Evolutionary conservation across 64 coral and sea anemone species (phyloP).

Genomic region (Trachythela sp.): DNA sequence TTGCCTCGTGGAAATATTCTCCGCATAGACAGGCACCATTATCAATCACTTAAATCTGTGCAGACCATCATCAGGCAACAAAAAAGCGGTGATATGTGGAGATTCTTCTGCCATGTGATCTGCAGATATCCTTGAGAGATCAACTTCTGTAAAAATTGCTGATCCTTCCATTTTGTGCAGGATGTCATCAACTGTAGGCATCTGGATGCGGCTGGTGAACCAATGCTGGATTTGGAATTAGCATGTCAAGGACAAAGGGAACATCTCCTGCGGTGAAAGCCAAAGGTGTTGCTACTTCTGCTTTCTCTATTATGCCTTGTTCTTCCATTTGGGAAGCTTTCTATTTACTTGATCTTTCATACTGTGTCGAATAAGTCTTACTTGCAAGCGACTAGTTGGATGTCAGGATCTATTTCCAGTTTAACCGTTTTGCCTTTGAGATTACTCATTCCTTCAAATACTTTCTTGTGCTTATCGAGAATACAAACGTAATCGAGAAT

Average conservation of each 20-base stretch:
- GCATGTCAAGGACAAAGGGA: background rate
- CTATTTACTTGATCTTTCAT: background rate
- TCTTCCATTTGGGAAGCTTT: background rate
- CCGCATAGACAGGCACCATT: background rate
- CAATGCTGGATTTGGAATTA: background rate
- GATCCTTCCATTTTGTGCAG: background rate
- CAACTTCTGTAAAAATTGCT: background rate
- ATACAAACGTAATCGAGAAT: no score
- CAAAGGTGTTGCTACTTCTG: background rate
- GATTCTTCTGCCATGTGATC: background rate
- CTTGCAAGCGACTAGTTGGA: background rate
- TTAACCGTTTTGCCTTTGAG: background rate
- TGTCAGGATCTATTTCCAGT: background rate
- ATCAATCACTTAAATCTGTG: conserved; percentile 4
- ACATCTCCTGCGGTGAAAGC: background rate
- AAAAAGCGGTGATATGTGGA: background rate
- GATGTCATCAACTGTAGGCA: conserved; percentile 4
- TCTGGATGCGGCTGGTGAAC: background rate
- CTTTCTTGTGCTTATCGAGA: background rate
- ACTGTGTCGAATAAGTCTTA: background rate
- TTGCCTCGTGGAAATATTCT: conserved; percentile 9
- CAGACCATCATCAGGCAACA: background rate
- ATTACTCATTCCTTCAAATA: conserved; percentile 12
- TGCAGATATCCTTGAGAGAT: conserved; percentile 5
- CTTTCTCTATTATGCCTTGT: background rate